Conservation (phyloP, 2,888 invertebrate genomes). For the Andrena marginata region DNA sequence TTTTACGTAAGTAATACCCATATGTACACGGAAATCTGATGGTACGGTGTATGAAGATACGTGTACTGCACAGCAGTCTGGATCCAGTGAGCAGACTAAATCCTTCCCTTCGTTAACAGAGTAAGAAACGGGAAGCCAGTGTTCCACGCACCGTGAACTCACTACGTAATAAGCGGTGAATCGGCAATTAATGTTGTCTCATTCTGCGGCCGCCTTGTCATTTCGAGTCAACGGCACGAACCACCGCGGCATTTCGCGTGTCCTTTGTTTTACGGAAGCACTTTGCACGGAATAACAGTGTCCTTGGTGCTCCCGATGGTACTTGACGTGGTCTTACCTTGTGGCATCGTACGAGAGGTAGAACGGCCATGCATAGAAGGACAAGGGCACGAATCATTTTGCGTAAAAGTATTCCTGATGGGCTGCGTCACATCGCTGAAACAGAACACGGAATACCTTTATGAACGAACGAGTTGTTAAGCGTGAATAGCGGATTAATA, state of each 20-base stretch:
- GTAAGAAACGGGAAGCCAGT: slow-evolving; percentile 31
- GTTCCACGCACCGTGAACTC: slow-evolving; percentile 54
- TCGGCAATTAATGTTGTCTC: slow-evolving; percentile 54
- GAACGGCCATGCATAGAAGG: slow-evolving; percentile 83
- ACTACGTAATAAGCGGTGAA: slow-evolving; percentile 35
- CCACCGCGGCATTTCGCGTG: slow-evolving; percentile 2
- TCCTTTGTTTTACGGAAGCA: slow-evolving; percentile 59
- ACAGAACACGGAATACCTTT: slow-evolving; percentile 63
- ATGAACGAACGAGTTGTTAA: background rate
- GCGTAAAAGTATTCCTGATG: slow-evolving; percentile 82
- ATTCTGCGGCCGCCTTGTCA: slow-evolving; percentile 33
- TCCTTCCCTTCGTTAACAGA: slow-evolving; percentile 6
- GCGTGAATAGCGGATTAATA: background rate
- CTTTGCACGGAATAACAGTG: slow-evolving; percentile 54
- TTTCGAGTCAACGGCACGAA: slow-evolving; percentile 50
- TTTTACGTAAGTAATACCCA: too few species aligned
- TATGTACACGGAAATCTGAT: too few species aligned
- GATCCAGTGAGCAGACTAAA: background rate
- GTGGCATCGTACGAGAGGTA: slow-evolving; percentile 83
- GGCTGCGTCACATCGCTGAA: slow-evolving; percentile 84
- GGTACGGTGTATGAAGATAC: too few species aligned
- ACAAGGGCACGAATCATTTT: slow-evolving; percentile 84
- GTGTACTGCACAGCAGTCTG: background rate
- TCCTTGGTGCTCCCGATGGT: slow-evolving; percentile 63
- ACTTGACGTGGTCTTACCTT: slow-evolving; percentile 79